phyloP scores from a whole-genome alignment of 2,797 vertebrate species.

The Micropoecilia bifurca region DNA sequence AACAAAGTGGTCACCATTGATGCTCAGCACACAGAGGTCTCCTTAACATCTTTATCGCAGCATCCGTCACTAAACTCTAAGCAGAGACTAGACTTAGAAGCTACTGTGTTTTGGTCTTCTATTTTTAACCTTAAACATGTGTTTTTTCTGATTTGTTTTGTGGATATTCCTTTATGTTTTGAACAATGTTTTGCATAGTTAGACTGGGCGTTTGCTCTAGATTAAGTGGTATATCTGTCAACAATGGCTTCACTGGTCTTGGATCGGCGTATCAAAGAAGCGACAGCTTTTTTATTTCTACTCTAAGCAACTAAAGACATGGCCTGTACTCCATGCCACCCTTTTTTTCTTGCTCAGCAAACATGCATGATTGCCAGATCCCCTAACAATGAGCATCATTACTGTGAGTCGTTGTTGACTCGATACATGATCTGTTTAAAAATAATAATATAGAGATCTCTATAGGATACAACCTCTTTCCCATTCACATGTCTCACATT shows the following conservation, averaged over 20 bases:
- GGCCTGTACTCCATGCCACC: slow-evolving; percentile 70
- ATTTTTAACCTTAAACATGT: slow-evolving; percentile 68
- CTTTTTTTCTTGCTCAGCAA: slow-evolving; percentile 77
- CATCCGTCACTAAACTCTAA: slow-evolving; percentile 45
- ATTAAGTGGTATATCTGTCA: slow-evolving; percentile 42
- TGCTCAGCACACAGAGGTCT: slow-evolving; percentile 54
- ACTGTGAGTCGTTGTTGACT: slow-evolving; percentile 73
- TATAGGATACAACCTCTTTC: slow-evolving; percentile 73
- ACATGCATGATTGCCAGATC: slow-evolving; percentile 82
- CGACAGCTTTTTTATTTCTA: slow-evolving; percentile 71
- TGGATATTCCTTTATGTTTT: slow-evolving; percentile 60
- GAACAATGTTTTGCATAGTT: slow-evolving; percentile 72
- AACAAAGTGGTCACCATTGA: slow-evolving; percentile 28
- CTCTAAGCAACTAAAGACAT: slow-evolving; percentile 63
- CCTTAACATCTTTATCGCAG: slow-evolving; percentile 51
- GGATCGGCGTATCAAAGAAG: slow-evolving; percentile 68
- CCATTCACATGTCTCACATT: slow-evolving; percentile 75
- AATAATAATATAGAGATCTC: slow-evolving; percentile 71
- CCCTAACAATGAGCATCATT: slow-evolving; percentile 68
- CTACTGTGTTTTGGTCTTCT: slow-evolving; percentile 64
- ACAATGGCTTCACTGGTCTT: slow-evolving; percentile 58
- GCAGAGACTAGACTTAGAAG: slow-evolving; percentile 73
- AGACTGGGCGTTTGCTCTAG: slow-evolving; percentile 67
- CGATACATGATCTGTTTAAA: slow-evolving; percentile 73
- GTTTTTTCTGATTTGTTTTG: slow-evolving; percentile 67